phyloP scores from a whole-genome alignment of 1,140 invertebrate genomes.

The Psilanteris sp. region DNA sequence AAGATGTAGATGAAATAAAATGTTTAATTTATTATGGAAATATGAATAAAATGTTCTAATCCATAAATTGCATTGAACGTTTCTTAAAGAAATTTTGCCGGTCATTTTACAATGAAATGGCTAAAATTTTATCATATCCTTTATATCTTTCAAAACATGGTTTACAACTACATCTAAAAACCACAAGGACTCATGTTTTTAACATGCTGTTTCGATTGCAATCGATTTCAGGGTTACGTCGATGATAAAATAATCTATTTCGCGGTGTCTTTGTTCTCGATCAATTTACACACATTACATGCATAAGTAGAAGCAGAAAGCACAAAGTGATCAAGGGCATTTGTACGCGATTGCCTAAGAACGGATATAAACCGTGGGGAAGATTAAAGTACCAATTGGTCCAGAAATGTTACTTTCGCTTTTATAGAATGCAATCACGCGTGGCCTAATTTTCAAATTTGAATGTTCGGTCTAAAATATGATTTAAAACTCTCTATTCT shows the following conservation, averaged over 20 bases:
- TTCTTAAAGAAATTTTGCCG: too few species aligned
- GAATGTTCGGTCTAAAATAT: slow-evolving; percentile 14
- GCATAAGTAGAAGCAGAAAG: slow-evolving; percentile 10
- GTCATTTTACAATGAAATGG: too few species aligned
- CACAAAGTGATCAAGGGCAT: slow-evolving; percentile 27
- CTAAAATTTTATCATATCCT: too few species aligned
- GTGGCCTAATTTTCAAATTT: slow-evolving; percentile 13
- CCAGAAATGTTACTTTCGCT: slow-evolving; percentile 13
- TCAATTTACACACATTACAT: slow-evolving; percentile 10
- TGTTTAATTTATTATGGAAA: too few species aligned
- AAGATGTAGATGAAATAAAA: too few species aligned
- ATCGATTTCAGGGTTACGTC: slow-evolving; percentile 33
- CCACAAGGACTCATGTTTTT: slow-evolving; percentile 39
- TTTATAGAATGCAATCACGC: slow-evolving; percentile 33
- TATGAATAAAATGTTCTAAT: too few species aligned
- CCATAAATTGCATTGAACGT: too few species aligned
- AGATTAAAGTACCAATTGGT: slow-evolving; percentile 12
- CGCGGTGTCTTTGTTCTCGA: slow-evolving; percentile 35
- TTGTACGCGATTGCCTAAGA: slow-evolving; percentile 12
- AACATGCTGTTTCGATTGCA: slow-evolving; percentile 4
- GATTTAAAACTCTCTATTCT: slow-evolving; percentile 15
- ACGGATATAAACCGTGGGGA: slow-evolving; percentile 9
- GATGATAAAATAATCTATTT: slow-evolving; percentile 32
- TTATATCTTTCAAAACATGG: slow-evolving; percentile 12
- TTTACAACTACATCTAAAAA: slow-evolving; percentile 19